Evolutionary conservation across 2,113 vertebrate species (phyloP).

Genomic region (Neogale vison): DNA sequence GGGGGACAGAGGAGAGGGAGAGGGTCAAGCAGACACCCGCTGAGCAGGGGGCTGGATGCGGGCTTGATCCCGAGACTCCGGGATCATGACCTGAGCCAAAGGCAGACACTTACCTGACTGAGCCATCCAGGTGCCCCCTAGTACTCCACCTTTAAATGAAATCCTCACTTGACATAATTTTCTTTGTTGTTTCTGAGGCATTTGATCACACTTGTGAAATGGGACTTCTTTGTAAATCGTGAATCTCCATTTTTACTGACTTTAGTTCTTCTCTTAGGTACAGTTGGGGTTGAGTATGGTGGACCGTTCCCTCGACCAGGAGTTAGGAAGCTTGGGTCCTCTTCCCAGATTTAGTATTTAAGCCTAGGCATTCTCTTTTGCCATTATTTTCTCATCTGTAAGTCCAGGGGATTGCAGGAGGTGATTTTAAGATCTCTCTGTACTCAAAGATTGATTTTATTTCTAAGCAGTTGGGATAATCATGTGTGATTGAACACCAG

Average conservation of each 20-base stretch:
- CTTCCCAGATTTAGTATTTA: not conserved
- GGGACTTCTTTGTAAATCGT: not conserved
- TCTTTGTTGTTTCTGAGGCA: not conserved
- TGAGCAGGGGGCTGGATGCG: no score
- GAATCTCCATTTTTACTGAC: not conserved
- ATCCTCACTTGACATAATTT: not conserved
- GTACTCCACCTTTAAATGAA: not conserved
- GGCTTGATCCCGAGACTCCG: not conserved
- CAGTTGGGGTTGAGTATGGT: not conserved
- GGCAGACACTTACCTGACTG: not conserved
- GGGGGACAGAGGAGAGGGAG: not conserved
- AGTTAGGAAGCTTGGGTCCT: not conserved
- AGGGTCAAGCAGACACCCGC: not conserved
- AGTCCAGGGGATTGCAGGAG: not conserved
- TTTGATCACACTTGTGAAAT: not conserved
- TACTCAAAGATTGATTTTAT: not conserved
- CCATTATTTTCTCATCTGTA: not conserved
- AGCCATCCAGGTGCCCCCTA: not conserved
- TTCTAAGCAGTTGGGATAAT: not conserved
- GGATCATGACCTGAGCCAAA: not conserved
- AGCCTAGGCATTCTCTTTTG: not conserved
- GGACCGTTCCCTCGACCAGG: not conserved
- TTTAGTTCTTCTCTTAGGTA: not conserved
- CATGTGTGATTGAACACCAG: not conserved
- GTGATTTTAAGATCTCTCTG: not conserved